Evolutionary conservation across 2,888 invertebrate species (phyloP), one percentile per base, ranked within the genome.

Genomic region (Drosophila phalerata): DNA sequence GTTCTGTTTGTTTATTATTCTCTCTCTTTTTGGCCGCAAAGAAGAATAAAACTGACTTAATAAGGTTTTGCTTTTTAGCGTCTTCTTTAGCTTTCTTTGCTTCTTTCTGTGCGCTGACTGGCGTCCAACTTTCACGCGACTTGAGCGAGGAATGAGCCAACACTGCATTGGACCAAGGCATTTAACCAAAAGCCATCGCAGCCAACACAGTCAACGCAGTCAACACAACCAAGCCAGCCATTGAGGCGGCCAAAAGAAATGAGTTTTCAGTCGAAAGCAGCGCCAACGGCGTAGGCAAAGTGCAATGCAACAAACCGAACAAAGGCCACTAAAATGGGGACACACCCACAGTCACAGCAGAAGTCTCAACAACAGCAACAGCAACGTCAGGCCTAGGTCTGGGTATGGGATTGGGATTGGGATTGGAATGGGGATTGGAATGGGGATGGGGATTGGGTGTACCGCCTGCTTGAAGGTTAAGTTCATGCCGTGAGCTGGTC

Each of bases 61-160:
- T 45, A 45, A 56, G 34, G 56, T 57, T 65, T 60, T 68, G 53
- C 55, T 25, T 55, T 37, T 45, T 19, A 37, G 55, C 28, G 51
- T 62, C 55, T 52, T 43, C 55, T 38, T 37, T 60, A 64, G 87
- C 85, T 87, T 85, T 82, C 74, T 84, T 86, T 75, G 15, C 38
- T 37, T 37, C 32, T 40, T 37, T 37, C 32, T 40, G 25, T 45
- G 70, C 64, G 72, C 69, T 68, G 81, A 83, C 69, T 76, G 68
- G 42, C 79, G 90, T 81, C 81, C 90, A 90, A 92, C 92, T 92
- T 92, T 92, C 92, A 90, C 91, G 92, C 91, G 91, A 89, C 91
- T 90, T 89, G 88, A 90, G 88, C 88, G 90, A 90, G 90, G 88
- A 92, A 91, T 92, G 92, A 91, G 88, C 88, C 79, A 83, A 84